Evolutionary conservation across 92 coral and sea anemone species (phyloP), one percentile per base, ranked within the genome.

Genomic region (Epizoanthus stellaris): DNA sequence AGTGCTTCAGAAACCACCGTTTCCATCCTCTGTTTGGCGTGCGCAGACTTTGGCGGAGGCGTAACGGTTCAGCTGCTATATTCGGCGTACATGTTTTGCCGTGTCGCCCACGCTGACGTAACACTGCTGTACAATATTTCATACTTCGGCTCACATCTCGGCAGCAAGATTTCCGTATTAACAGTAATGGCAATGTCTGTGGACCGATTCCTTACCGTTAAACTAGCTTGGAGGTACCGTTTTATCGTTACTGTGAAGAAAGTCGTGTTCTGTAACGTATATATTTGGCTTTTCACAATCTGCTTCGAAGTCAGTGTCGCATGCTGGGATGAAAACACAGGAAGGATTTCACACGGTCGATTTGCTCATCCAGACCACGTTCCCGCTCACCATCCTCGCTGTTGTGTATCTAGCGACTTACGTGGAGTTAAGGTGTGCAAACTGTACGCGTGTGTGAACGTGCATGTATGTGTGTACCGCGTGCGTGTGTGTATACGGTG

Each of bases 301-400:
- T 19, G 71, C 4, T 91, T 91, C 52, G 94, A 91, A 83, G n/a
- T n/a, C n/a, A n/a, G 88, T 73, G 3, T 80, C 73, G 49, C 94
- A 91, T 38, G 20, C 81, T n/a, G 40, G 9, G 5, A 40, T 53
- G 40, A 61, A 75, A 5, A 6, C 72, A 6, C 88, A 91, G 56
- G 62, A 77, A 62, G 43, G 52, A 3, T 80, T 89, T 19, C 92
- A 91, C 54, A 23, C 59, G 2, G 67, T 86, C 3, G 94, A 91
- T 74, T 80, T 91, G 36, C 94, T 88, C 54, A 57, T 89, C 21
- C 94, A 91, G 80, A 88, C 94, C 0, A 88, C 94, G 4, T 61
- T 86, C n/a, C 94, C 94, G 4, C 36, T 91, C 40, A 53, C 67
- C 2, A 64, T 75, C 3, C 40, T 89, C 20, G 80, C 85, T 23